Evolutionary conservation across 2,888 invertebrate species (phyloP).

Genomic region (Drosophila helvetica): DNA sequence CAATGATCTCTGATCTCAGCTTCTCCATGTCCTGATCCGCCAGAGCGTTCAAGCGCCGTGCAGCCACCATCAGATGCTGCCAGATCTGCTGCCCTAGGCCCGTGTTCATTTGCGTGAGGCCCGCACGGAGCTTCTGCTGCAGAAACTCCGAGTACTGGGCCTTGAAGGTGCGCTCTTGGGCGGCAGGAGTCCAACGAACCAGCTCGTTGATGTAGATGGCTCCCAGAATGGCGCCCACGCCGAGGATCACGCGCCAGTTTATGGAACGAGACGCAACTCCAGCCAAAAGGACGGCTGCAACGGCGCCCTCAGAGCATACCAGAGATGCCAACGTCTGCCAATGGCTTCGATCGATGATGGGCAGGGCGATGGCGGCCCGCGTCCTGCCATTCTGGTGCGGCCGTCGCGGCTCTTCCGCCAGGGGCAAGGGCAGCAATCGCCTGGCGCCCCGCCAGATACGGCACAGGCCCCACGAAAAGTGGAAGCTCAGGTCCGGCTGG

Average conservation of each 20-base stretch:
- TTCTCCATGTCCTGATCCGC: slow-evolving; percentile 12
- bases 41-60: slow-evolving; percentile 10
- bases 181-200: slow-evolving; percentile 97
- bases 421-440: slow-evolving; percentile 85
- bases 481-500: slow-evolving; percentile 96
- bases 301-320: slow-evolving; percentile 94
- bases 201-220: slow-evolving; percentile 97
- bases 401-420: slow-evolving; percentile 48
- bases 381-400: slow-evolving; percentile 52
- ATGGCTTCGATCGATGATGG: slow-evolving; percentile 87
- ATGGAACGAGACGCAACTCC: slow-evolving; percentile 96
- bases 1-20: slow-evolving; percentile 15
- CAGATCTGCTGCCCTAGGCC: slow-evolving; percentile 91
- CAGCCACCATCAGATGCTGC: slow-evolving; percentile 46
- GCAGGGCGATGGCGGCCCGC: slow-evolving; percentile 79
- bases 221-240: slow-evolving; percentile 92
- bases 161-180: slow-evolving; percentile 97
- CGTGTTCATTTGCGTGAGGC: slow-evolving; percentile 96
- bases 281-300: slow-evolving; percentile 94
- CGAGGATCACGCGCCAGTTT: slow-evolving; percentile 96
- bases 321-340: slow-evolving; percentile 38
- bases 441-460: slow-evolving; percentile 93
- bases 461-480: slow-evolving; percentile 96
- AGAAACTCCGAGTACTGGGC: slow-evolving; percentile 96
- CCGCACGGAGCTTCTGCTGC: slow-evolving; percentile 93